Percentiles rank a stretch among this genome's conserved stretches.
phyloP scores from a whole-genome alignment of 2,797 vertebrate species.

The Acanthopagrus latus region DNA sequence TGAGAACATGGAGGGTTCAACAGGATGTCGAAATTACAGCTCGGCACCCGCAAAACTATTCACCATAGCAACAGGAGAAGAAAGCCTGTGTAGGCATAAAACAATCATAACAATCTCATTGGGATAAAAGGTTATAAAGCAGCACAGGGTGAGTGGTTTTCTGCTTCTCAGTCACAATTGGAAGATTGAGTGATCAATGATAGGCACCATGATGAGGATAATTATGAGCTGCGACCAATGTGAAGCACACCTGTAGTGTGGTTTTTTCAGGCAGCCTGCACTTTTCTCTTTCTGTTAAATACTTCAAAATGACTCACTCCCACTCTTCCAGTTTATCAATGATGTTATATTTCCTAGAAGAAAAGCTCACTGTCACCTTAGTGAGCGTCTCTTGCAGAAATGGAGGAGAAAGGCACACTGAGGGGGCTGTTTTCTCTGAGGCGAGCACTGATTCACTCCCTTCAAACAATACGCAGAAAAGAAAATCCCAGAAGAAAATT shows the following conservation, averaged over 20 bases:
- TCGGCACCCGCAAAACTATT: slow-evolving; percentile 58
- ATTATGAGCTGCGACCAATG: slow-evolving; percentile 18
- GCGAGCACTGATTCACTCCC: not conserved
- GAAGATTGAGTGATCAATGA: slow-evolving; percentile 51
- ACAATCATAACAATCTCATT: slow-evolving; percentile 44
- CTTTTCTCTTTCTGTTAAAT: not conserved
- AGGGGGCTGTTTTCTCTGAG: not conserved
- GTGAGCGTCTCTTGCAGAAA: not conserved
- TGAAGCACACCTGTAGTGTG: not conserved
- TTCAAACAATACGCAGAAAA: too few species aligned
- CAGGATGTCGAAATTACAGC: slow-evolving; percentile 54
- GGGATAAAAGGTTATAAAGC: slow-evolving; percentile 49
- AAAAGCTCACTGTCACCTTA: not conserved
- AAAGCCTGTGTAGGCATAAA: slow-evolving; percentile 25
- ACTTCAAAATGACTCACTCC: too few species aligned
- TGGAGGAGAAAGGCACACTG: not conserved
- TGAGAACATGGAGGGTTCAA: slow-evolving; percentile 29
- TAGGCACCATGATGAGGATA: slow-evolving; percentile 14
- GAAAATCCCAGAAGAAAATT: too few species aligned
- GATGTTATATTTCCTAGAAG: not conserved
- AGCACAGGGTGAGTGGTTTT: slow-evolving; percentile 17
- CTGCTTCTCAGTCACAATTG: slow-evolving; percentile 39
- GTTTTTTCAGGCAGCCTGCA: slow-evolving; percentile 6
- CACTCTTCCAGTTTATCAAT: slow-evolving; percentile 14
- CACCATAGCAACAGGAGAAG: slow-evolving; percentile 71